Conservation (phyloP, 2,888 invertebrate species). For the Polyommatus icarus region DNA sequence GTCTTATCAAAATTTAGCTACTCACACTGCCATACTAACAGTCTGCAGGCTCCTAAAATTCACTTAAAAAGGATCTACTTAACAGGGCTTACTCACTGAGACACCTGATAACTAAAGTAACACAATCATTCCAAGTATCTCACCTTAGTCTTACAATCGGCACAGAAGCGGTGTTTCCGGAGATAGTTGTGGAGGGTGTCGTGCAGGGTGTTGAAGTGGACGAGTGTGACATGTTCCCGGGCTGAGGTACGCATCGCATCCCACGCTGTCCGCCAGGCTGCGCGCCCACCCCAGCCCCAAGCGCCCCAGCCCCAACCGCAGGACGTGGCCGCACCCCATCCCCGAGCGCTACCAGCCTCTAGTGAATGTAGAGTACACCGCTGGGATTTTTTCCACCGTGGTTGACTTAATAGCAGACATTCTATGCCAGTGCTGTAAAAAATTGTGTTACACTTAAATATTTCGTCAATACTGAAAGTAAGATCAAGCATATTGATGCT, state of each 20-base stretch:
- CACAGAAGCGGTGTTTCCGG: slow-evolving; percentile 95
- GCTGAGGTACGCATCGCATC: slow-evolving; percentile 90
- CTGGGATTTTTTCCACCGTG: slow-evolving; percentile 92
- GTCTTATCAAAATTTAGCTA: no score
- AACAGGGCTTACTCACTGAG: neutral
- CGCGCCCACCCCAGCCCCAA: slow-evolving; percentile 82
- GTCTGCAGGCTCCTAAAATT: no score
- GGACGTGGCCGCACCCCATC: slow-evolving; percentile 85
- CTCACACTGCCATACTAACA: no score
- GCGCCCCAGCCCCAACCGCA: slow-evolving; percentile 90
- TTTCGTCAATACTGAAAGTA: no score
- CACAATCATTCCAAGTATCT: slow-evolving; percentile 39
- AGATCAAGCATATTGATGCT: no score
- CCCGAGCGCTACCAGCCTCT: slow-evolving; percentile 90
- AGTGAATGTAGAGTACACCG: slow-evolving; percentile 94
- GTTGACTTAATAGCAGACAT: slow-evolving; percentile 88
- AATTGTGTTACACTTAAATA: neutral
- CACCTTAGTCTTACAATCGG: slow-evolving; percentile 96
- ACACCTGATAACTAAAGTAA: neutral
- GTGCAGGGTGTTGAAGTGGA: slow-evolving; percentile 91
- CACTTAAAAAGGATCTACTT: no score
- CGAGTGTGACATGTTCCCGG: slow-evolving; percentile 91
- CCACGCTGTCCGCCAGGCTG: slow-evolving; percentile 92
- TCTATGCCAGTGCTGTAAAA: slow-evolving; percentile 84
- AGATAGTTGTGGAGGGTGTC: slow-evolving; percentile 94